phyloP scores from a whole-genome alignment of 2,888 invertebrate genomes.

The Phorcus lineatus region DNA sequence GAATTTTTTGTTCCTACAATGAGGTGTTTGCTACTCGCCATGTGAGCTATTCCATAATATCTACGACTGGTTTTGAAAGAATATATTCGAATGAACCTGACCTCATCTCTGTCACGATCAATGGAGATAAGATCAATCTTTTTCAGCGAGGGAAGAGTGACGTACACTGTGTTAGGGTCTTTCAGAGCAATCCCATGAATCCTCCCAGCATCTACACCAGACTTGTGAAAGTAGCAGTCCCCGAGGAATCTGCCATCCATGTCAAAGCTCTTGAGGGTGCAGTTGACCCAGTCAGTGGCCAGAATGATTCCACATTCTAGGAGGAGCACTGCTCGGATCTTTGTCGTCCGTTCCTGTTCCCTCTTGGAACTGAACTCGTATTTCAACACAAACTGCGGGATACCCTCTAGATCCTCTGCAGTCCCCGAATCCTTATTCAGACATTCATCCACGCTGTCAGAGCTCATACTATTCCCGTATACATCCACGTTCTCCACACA shows the following conservation, averaged over 20 bases:
- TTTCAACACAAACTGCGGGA: background rate
- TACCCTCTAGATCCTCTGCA: no score
- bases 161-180: background rate
- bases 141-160: background rate
- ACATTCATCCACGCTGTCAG: no score
- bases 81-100: background rate
- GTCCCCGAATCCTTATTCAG: background rate
- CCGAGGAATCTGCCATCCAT: background rate
- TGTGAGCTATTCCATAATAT: constrained; percentile 1
- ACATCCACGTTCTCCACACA: background rate
- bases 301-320: background rate
- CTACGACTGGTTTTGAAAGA: background rate
- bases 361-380: background rate
- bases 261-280: background rate
- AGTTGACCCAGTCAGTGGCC: background rate
- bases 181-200: background rate
- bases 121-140: background rate
- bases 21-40: background rate
- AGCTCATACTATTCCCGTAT: background rate
- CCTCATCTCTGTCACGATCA: background rate
- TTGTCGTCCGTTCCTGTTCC: background rate
- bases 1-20: background rate
- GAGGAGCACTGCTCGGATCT: background rate
- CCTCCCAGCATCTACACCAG: background rate
- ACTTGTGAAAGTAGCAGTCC: background rate